Base-by-base conservation (phyloP, 2,888 invertebrate species). In the Kuschelorhynchus macadamiae region DNA sequence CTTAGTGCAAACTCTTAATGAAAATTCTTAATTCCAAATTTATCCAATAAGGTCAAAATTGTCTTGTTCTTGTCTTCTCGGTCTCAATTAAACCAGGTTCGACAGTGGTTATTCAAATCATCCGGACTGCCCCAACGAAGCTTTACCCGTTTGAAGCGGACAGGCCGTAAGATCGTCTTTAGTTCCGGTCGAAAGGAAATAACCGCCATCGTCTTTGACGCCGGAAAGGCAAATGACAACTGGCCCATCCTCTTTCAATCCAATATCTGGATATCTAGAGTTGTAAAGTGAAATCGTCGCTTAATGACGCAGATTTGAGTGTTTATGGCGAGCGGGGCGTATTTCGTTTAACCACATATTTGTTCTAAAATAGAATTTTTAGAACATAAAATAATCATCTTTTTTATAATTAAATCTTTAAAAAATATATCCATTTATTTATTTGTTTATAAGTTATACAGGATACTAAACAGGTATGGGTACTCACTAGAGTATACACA, bases 181-280 rank as follows among this genome's bases (percentile, higher is more conserved):
- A 69, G 64, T 69, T 69, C 59, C 69, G 69, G 64, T 69, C 69
- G 69, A 67, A 56, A 61, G 67, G 67, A 67, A 67, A 67, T 67
- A 67, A 69, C 69, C 69, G 64, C 59, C 61, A 61, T 49, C 69
- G 69, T 69, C 69, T 69, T 69, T 69, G 69, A 69, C 64, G 61
- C 61, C 46, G 64, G 64, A 69, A 69, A 69, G 60, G 64, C 69
- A 65, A 69, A 69, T 69, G 69, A 65, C 69, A 57, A 65, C 63
- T 47, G 64, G 60, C 44, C 69, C 64, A 39, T 69, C 69, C 64
- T 69, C 60, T 69, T 69, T 60, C 64, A 55, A 69, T 64, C 60
- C 69, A 69, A 69, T 69, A 64, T 69, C 63, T 55, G 67, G 57
- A 67, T 67, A 61, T 55, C 53, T 55, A 17, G 16, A 52, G 47